Base-by-base conservation (phyloP, 2,797 vertebrate genomes). In the Amblyraja radiata region DNA sequence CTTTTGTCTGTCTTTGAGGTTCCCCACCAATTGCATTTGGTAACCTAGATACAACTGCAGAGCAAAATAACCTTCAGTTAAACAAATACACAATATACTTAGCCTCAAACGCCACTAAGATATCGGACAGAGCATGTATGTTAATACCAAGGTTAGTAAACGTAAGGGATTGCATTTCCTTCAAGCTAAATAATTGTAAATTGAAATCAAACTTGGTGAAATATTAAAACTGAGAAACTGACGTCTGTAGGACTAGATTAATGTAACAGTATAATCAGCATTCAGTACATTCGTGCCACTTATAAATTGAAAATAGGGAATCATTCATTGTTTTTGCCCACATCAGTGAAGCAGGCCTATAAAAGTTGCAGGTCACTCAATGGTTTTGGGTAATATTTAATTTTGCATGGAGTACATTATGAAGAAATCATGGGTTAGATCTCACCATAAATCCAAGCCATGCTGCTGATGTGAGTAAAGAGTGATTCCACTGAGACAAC, bases 311-410 rank as follows among this genome's bases (percentile, higher is more conserved):
- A 32, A 90, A 39, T 90, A 73, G 8, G 25, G 14, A 73, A 90
- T 73, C 21, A 25, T 95, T 96, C 1, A 61, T 7, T 86, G 78
- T 32, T 93, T 71, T 74, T 58, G 84, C 32, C 88, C 68, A 84
- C 58, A 81, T 90, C 93, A 86, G 81, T 93, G 63, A 78, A 88
- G n/a, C 90, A 73, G 11, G 54, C 58, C 93, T 80, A 93, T 23
- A 7, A 61, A 63, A 16, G 32, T 25, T 77, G 3, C 58, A 93
- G 68, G 58, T n/a, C 83, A 86, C 68, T 86, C 93, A 90, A 93
- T 77, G 80, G 93, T 93, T 93, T 63, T 25, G 65, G 58, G 25
- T 32, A 93, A n/a, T 16, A 11, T 74, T 88, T 88, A 16, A 88
- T 88, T 86, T 93, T 54, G 93, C 93, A 93, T 88, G 93, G 81